A percentile compares a stretch with the other conserved stretches of the same genome.
These are phyloP conservation scores for Calypte anna DNA, from an alignment of 2,113 vertebrate genomes.

Conservation along the genomic window DNA sequence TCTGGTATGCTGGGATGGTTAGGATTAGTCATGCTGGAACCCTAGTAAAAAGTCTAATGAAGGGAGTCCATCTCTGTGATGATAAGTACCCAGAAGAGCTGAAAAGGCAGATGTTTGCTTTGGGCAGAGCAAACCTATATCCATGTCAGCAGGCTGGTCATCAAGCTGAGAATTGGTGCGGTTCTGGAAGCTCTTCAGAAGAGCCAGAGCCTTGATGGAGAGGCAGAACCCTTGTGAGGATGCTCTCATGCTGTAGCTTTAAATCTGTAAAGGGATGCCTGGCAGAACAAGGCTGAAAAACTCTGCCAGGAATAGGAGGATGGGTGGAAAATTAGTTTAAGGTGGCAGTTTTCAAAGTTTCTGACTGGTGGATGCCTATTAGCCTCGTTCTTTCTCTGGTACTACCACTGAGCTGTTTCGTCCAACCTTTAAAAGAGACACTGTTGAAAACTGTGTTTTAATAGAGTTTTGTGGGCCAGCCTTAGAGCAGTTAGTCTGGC, in stretches of 20 bases:
- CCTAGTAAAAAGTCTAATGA: background rate
- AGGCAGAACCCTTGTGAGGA: background rate
- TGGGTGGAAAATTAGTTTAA: background rate
- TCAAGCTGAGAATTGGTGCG: background rate
- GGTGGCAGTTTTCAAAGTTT: background rate
- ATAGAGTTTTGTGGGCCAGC: background rate
- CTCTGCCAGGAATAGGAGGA: background rate
- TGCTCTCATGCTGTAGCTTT: background rate
- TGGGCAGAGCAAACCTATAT: background rate
- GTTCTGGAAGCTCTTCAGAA: background rate
- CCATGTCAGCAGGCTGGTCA: background rate
- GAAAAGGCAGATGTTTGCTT: background rate
- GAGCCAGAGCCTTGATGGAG: background rate
- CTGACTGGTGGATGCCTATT: background rate
- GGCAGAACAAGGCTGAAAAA: background rate
- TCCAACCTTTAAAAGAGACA: background rate
- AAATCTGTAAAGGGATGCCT: background rate
- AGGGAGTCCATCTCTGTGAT: background rate
- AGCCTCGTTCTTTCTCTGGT: background rate
- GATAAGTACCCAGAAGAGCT: background rate
- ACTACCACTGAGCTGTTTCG: background rate
- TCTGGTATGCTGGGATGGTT: background rate
- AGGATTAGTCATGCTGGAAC: background rate
- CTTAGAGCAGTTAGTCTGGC: slow-evolving; percentile 8
- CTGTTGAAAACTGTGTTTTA: slow-evolving; percentile 33